Percentiles rank a stretch among this genome's conserved stretches.
phyloP scores from a whole-genome alignment of 2,797 vertebrate genomes.

The Sphenodon punctatus region DNA sequence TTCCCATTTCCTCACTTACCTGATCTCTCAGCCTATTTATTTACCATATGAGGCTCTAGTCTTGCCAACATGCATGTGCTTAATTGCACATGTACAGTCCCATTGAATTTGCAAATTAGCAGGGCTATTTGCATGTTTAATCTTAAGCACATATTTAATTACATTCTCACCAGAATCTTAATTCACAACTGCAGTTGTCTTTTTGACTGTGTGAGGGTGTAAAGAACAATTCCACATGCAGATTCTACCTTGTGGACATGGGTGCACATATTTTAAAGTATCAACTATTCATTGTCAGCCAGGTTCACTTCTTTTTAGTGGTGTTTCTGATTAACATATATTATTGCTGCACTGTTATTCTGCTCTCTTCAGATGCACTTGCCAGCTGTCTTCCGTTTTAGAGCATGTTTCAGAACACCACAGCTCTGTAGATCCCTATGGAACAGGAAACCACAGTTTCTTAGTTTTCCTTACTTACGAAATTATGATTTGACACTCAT shows the following conservation, averaged over 20 bases:
- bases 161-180: not conserved
- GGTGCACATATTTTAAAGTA: rapidly evolving
- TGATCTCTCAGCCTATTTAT: not conserved
- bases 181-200: rapidly evolving
- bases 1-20: rapidly evolving
- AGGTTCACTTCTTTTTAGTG: not conserved
- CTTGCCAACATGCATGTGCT: rapidly evolving
- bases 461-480: no score
- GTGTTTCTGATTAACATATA: rapidly evolving
- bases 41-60: rapidly evolving
- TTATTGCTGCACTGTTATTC: not conserved
- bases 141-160: not conserved
- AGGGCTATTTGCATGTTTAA: rapidly evolving
- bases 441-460: no score
- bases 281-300: not conserved
- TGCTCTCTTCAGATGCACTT: not conserved
- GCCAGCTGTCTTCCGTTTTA: no score
- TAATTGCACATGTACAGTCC: not conserved
- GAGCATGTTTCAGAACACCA: no score
- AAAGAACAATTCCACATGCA: rapidly evolving
- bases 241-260: not conserved
- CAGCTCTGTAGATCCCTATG: no score
- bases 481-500: no score
- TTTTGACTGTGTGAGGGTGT: rapidly evolving
- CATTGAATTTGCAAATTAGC: not conserved